These are phyloP conservation scores for Empidonax traillii DNA, from an alignment of 2,113 vertebrate species.

Conservation along the genomic window DNA sequence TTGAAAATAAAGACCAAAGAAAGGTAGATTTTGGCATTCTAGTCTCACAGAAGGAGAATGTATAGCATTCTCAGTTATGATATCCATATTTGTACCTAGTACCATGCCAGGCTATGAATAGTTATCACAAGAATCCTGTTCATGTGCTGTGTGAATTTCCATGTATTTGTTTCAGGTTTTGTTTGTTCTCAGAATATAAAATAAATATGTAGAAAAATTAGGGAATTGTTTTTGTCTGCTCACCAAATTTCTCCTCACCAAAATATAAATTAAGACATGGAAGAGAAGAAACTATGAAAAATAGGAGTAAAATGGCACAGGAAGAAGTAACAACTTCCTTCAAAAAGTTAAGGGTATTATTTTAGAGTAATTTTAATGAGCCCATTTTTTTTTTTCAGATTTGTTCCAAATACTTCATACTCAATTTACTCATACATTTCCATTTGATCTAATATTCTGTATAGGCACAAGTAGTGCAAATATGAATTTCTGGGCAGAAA, in stretches of 20 bases:
- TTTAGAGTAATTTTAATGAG: not conserved
- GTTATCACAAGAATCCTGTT: not conserved
- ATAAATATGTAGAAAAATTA: not conserved
- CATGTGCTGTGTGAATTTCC: not conserved
- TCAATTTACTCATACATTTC: not conserved
- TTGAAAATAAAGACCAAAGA: not conserved
- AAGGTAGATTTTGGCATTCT: not conserved
- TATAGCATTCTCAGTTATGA: not conserved
- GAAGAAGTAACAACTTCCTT: not conserved
- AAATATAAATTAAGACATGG: not conserved
- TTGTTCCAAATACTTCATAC: not conserved
- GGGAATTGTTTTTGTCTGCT: not conserved
- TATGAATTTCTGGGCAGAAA: not conserved
- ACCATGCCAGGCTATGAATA: not conserved
- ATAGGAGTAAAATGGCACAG: not conserved
- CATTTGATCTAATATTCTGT: not conserved
- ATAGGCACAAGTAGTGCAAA: not conserved
- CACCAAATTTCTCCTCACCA: not conserved
- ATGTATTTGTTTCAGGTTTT: not conserved
- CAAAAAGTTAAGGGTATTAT: not conserved
- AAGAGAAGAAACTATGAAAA: not conserved
- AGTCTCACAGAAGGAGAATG: not conserved
- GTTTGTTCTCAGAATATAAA: not conserved
- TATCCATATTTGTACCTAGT: not conserved
- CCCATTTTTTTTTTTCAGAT: not conserved